Percentiles rank a stretch among this genome's conserved stretches.
Evolutionary conservation across 2,888 invertebrate genomes (phyloP).

Genomic region (Ctena decussata): DNA sequence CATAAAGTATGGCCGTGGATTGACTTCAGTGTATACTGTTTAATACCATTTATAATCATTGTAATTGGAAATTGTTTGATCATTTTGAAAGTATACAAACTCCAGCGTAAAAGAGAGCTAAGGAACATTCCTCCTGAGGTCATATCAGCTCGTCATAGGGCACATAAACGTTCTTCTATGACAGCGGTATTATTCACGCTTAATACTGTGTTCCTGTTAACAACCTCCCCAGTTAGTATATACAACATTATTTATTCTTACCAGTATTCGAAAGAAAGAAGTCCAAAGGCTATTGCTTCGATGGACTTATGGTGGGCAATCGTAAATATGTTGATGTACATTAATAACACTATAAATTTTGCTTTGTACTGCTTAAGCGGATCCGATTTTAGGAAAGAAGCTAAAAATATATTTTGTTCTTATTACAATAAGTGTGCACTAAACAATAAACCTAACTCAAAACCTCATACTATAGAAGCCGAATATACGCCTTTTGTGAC

Average conservation of each 20-base stretch:
- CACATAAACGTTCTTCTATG: constrained; percentile 75
- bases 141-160: too few relatives aligned
- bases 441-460: too few relatives aligned
- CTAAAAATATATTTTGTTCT: too few relatives aligned
- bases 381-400: constrained; percentile 74
- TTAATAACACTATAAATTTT: constrained; percentile 71
- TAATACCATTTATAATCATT: constrained; percentile 78
- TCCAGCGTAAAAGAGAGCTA: constrained; percentile 43
- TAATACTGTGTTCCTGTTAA: constrained; percentile 73
- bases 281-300: too few relatives aligned
- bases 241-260: too few relatives aligned
- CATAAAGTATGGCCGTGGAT: constrained; percentile 77
- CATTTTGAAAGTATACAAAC: constrained; percentile 67
- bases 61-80: constrained; percentile 77
- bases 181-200: constrained; percentile 73
- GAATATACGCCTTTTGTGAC: too few relatives aligned
- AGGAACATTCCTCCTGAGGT: too few relatives aligned
- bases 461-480: too few relatives aligned
- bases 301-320: constrained; percentile 52
- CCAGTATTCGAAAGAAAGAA: too few relatives aligned
- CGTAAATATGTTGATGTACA: constrained; percentile 68
- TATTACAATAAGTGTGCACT: constrained; percentile 50
- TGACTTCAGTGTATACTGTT: constrained; percentile 76
- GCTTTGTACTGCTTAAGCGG: constrained; percentile 70
- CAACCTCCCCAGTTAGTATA: constrained; percentile 74